Evolutionary conservation across 2,888 invertebrate genomes (phyloP).

Genomic region (Meteorus colon): DNA sequence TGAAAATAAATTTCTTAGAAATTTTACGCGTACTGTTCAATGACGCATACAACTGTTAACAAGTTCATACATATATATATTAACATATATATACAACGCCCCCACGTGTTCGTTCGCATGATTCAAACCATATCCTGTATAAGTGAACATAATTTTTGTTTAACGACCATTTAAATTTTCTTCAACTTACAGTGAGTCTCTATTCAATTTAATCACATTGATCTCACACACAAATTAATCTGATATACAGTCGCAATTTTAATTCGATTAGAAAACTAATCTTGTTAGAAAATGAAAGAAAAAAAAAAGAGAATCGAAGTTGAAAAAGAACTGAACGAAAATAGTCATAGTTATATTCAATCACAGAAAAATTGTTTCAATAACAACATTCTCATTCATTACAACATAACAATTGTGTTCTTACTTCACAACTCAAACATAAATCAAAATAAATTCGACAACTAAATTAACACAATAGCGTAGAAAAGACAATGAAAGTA

Average conservation of each 20-base stretch:
- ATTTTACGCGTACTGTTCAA: background rate
- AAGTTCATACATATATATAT: background rate
- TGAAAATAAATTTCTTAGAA: conserved; percentile 10
- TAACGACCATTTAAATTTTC: conserved; percentile 2
- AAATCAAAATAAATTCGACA: too few species aligned
- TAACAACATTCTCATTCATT: too few species aligned
- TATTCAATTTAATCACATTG: conserved; percentile 1
- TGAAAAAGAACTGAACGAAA: too few species aligned
- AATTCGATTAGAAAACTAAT: background rate
- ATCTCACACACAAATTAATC: background rate
- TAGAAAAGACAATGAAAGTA: too few species aligned
- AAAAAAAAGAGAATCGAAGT: background rate
- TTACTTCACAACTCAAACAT: too few species aligned
- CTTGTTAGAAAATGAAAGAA: background rate
- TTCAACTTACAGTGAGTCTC: background rate
- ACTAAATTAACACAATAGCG: too few species aligned
- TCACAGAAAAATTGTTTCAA: too few species aligned
- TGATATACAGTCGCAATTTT: background rate
- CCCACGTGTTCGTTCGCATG: conserved; percentile 23
- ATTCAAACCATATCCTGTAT: conserved; percentile 12
- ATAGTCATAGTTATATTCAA: too few species aligned
- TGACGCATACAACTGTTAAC: conserved; percentile 4
- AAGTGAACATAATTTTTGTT: conserved; percentile 4
- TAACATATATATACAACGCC: background rate
- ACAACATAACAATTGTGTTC: too few species aligned